Base-by-base conservation (phyloP, 1,140 invertebrate genomes). In the Hylaeus anthracinus region DNA sequence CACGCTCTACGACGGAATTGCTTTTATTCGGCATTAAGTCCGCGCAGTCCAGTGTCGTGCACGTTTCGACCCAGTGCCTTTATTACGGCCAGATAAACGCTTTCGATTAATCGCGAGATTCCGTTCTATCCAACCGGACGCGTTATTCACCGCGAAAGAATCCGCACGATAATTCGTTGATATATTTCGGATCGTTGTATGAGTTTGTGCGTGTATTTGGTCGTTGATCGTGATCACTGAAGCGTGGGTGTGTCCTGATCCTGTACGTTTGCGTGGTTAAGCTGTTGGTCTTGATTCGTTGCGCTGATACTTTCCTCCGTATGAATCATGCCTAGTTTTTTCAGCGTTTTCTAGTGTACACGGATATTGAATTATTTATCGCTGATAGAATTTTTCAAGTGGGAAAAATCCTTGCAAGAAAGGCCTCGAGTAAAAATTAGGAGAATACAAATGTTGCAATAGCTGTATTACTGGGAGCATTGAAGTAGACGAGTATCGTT, bases 1-100 rank as follows among this genome's bases (percentile, higher is more conserved):
- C 72, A 73, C 72, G 67, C 15, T 86, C 74, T 66, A 76, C 63
- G 58, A 73, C 74, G 70, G 60, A 82, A 74, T 82, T 72, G 70
- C 67, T 82, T 55, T 63, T 69, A 43, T 60, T 73, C 83, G 73
- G 65, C 64, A 61, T 48, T 58, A 26, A 67, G 12, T 15, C 48
- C 15, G 53, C 39, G 39, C 37, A 61, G 3, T 56, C 0, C 58
- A 6, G 41, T 41, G 41, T 41, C 69, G 53, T 41, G n/a, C 61
- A 58, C 41, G 58, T 79, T 58, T 70, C 69, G 76, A 79, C 76
- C 76, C 78, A 74, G 5, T 74, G 72, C 71, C 78, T 74, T 51
- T 74, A 74, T 80, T 80, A 43, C 53, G 26, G 12, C 12, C 51
- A 58, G 69, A 72, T 76, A 60, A 77, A 51, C 75, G 55, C 9